Evolutionary conservation across 2,113 vertebrate genomes (phyloP).

Genomic region (Heterotis niloticus): DNA sequence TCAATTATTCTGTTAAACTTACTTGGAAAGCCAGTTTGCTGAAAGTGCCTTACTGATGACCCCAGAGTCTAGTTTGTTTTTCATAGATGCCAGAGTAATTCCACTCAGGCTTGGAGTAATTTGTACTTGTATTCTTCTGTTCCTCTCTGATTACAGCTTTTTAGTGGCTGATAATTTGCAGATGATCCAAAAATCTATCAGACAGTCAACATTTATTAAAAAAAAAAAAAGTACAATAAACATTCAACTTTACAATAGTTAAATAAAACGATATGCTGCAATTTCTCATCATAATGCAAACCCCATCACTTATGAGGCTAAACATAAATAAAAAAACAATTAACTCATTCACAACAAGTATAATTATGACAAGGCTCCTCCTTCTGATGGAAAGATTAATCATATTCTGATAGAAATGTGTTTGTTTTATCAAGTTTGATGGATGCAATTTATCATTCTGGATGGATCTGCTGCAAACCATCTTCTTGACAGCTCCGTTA

Average conservation of each 20-base stretch:
- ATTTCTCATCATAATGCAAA: constrained; percentile 39
- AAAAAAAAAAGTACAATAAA: constrained; percentile 10
- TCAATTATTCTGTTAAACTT: constrained; percentile 16
- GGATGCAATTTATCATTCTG: constrained; percentile 85
- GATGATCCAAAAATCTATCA: constrained; percentile 16
- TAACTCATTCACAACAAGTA: constrained; percentile 77
- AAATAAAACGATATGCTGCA: constrained; percentile 36
- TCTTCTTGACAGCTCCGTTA: constrained; percentile 72
- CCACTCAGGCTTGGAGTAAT: not conserved
- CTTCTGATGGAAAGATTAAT: constrained; percentile 86
- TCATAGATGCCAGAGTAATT: not conserved
- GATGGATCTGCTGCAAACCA: constrained; percentile 76
- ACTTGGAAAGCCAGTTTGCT: constrained; percentile 8
- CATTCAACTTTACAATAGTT: constrained; percentile 8
- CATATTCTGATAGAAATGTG: constrained; percentile 85
- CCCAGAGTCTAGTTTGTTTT: not conserved
- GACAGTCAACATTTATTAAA: not conserved
- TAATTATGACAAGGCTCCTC: constrained; percentile 76
- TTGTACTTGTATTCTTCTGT: not conserved
- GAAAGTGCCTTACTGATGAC: constrained; percentile 8
- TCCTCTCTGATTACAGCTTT: not conserved
- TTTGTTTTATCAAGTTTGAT: constrained; percentile 74
- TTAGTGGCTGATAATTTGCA: not conserved
- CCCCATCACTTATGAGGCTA: constrained; percentile 39
- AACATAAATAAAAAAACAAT: constrained; percentile 73